Percentiles rank a stretch among this genome's conserved stretches.
Evolutionary conservation across 2,113 vertebrate genomes (phyloP).

Genomic region (Macaca nemestrina): DNA sequence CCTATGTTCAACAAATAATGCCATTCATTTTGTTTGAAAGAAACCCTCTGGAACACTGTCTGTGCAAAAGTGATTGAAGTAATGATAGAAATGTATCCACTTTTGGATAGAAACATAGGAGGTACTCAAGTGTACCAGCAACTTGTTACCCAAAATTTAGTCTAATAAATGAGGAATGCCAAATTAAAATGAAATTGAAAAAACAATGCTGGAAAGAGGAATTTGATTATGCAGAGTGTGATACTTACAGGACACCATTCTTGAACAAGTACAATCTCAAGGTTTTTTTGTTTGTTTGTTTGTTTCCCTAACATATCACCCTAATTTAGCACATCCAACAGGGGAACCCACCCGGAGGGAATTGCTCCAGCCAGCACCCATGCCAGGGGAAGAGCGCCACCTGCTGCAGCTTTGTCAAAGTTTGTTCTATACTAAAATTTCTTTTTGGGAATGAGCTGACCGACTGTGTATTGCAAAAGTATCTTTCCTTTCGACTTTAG

Average conservation of each 20-base stretch:
- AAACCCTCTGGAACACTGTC: background rate
- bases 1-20: slow-evolving; percentile 32
- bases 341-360: background rate
- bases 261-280: slow-evolving; percentile 16
- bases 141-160: slow-evolving; percentile 37
- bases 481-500: background rate
- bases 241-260: background rate
- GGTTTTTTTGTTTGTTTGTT: background rate
- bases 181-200: slow-evolving; percentile 38
- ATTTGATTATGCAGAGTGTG: background rate
- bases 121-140: background rate
- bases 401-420: slow-evolving; percentile 51
- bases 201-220: slow-evolving; percentile 22
- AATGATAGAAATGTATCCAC: background rate
- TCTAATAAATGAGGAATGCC: background rate
- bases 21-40: slow-evolving; percentile 34
- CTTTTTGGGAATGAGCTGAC: background rate
- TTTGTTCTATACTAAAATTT: background rate
- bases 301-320: background rate
- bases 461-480: background rate
- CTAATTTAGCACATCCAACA: background rate
- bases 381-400: slow-evolving; percentile 57
- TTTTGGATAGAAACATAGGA: background rate
- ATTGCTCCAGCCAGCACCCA: background rate
- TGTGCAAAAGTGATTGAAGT: background rate